These are phyloP conservation scores for Dermochelys coriacea DNA, from an alignment of 2,797 vertebrate genomes.

Conservation along the genomic window DNA sequence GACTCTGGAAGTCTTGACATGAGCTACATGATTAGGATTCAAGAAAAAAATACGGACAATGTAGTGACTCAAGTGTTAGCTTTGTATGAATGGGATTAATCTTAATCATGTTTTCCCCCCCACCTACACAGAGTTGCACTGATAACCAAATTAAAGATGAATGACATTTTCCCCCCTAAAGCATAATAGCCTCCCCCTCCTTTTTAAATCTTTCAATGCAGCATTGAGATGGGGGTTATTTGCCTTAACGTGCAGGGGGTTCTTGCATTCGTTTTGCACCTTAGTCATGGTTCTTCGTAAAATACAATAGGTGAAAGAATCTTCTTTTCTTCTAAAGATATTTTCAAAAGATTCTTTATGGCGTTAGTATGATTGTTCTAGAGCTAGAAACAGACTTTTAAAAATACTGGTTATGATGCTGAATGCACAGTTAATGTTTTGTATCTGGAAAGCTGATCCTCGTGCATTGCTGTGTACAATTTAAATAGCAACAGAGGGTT, in stretches of 20 bases:
- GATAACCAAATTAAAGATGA: neutral
- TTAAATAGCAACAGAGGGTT: constrained; percentile 69
- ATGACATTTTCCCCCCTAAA: neutral
- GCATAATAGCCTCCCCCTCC: neutral
- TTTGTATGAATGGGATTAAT: neutral
- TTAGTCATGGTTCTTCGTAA: neutral
- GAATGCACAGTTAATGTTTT: constrained; percentile 61
- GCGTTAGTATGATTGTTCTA: neutral
- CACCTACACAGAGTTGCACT: accelerated
- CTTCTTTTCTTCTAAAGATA: constrained; percentile 23
- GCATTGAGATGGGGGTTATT: neutral
- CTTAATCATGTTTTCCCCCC: neutral
- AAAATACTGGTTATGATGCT: constrained; percentile 59
- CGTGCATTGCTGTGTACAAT: constrained; percentile 61
- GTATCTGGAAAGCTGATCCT: constrained; percentile 57
- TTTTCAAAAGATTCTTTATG: constrained; percentile 42
- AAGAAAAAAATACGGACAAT: neutral
- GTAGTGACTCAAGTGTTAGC: neutral
- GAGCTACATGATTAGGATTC: neutral
- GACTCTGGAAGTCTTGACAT: neutral
- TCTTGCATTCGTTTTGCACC: neutral
- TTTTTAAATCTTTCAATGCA: neutral
- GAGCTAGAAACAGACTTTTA: constrained; percentile 22
- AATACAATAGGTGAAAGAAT: constrained; percentile 4
- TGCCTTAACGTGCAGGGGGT: accelerated